Evolutionary conservation across 2,888 invertebrate genomes (phyloP).

Genomic region (Drosophila maculinotata): DNA sequence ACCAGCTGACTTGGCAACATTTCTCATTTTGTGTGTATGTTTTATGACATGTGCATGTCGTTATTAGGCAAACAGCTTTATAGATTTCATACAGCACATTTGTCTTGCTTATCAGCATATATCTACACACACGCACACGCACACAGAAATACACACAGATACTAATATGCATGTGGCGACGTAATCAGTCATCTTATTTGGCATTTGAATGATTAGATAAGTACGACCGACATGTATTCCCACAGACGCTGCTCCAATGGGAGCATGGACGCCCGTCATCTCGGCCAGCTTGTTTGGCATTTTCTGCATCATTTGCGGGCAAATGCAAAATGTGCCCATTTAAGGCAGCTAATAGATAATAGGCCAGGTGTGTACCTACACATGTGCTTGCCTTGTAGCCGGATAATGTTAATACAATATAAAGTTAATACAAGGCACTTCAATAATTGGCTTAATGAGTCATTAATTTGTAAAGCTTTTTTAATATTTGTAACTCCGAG

Average conservation of each 20-base stretch:
- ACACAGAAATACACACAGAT: neutral
- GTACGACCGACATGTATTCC: conserved; percentile 36
- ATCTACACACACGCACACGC: conserved; percentile 8
- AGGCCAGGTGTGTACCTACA: conserved; percentile 16
- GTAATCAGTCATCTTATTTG: conserved; percentile 77
- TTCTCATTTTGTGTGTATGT: conserved; percentile 63
- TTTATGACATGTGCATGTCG: conserved; percentile 72
- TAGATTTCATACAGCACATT: conserved; percentile 73
- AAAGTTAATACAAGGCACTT: neutral
- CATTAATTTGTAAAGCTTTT: too few relatives aligned
- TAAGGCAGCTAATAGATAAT: conserved; percentile 59
- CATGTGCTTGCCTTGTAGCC: conserved; percentile 7
- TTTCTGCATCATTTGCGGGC: conserved; percentile 54
- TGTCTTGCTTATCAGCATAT: conserved; percentile 70
- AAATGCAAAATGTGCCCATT: conserved; percentile 43
- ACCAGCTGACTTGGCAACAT: conserved; percentile 68
- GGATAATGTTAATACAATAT: neutral
- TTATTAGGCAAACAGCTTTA: conserved; percentile 69
- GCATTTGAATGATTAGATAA: conserved; percentile 74
- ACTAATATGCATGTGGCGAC: conserved; percentile 49
- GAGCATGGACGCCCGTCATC: conserved; percentile 35
- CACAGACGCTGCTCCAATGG: conserved; percentile 27
- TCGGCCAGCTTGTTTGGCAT: too few relatives aligned
- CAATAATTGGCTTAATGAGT: conserved; percentile 1
- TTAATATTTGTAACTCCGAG: neutral